These are phyloP conservation scores for Zosterops hypoxanthus DNA, from an alignment of 2,113 vertebrate species.

Conservation along the genomic window DNA sequence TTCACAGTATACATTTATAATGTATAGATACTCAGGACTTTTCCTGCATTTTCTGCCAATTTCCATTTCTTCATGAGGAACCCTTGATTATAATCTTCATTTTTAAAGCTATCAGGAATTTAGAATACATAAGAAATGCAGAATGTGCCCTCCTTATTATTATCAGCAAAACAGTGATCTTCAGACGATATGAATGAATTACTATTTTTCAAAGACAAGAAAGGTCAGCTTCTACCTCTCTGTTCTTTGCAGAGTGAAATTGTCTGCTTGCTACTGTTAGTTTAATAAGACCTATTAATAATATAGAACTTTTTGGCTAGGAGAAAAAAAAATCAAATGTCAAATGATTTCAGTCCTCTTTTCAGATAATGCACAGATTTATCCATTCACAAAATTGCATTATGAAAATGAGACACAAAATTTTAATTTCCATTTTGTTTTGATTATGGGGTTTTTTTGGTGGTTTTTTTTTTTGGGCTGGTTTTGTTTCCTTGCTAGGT, in stretches of 20 bases:
- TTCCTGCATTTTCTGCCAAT: neutral
- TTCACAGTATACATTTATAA: neutral
- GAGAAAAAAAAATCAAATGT: neutral
- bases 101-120: neutral
- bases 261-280: neutral
- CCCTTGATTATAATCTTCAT: neutral
- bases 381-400: neutral
- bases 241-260: neutral
- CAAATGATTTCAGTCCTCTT: neutral
- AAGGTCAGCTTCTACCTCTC: slow-evolving; percentile 23
- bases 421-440: neutral
- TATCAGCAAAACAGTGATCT: slow-evolving; percentile 9
- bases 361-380: neutral
- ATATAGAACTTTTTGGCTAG: neutral
- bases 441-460: neutral
- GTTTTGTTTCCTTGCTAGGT: neutral
- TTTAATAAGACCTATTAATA: slow-evolving; percentile 37
- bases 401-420: neutral
- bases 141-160: neutral
- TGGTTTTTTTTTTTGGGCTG: neutral
- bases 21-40: neutral
- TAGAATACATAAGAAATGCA: neutral
- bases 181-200: slow-evolving; percentile 22
- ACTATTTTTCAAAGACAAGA: neutral
- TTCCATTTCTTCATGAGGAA: neutral